Conservation (phyloP, 2,113 vertebrate species). For the Lethenteron camtschaticum region DNA sequence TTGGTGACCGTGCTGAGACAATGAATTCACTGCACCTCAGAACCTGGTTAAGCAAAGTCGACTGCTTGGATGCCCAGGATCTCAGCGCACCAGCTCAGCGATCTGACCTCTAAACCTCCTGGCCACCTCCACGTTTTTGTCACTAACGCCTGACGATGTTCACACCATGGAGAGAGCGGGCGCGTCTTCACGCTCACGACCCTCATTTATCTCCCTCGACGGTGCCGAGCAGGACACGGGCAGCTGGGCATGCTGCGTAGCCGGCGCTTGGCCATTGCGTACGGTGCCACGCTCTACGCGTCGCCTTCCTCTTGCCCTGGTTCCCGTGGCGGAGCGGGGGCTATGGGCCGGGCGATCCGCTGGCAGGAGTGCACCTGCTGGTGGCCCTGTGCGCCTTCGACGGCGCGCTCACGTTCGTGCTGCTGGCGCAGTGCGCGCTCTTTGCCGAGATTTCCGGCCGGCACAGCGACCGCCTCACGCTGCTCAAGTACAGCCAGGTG, state of each 20-base stretch:
- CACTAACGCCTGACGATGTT: no score
- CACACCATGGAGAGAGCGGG: no score
- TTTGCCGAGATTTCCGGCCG: conserved; percentile 41
- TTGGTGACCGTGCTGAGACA: no score
- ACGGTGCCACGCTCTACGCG: conserved; percentile 32
- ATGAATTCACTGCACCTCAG: no score
- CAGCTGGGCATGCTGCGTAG: conserved; percentile 24
- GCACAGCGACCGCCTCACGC: conserved; percentile 30
- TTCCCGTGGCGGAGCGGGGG: conserved; percentile 42
- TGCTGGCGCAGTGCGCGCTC: conserved; percentile 45
- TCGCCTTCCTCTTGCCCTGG: conserved; percentile 63
- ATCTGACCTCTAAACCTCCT: no score
- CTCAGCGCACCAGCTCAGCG: no score
- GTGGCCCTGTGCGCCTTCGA: conserved; percentile 45
- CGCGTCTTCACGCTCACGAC: no score
- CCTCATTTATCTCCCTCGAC: no score
- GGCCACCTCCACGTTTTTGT: no score
- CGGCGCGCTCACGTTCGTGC: conserved; percentile 40
- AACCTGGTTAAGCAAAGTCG: no score
- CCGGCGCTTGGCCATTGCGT: conserved; percentile 33
- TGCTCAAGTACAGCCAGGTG: conserved; percentile 42
- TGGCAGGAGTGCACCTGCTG: conserved; percentile 42
- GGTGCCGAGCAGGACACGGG: conserved; percentile 25
- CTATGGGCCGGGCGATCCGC: conserved; percentile 40
- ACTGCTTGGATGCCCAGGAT: no score